Evolutionary conservation across 2,797 vertebrate genomes (phyloP).

Genomic region (Eidolon dupreanum): DNA sequence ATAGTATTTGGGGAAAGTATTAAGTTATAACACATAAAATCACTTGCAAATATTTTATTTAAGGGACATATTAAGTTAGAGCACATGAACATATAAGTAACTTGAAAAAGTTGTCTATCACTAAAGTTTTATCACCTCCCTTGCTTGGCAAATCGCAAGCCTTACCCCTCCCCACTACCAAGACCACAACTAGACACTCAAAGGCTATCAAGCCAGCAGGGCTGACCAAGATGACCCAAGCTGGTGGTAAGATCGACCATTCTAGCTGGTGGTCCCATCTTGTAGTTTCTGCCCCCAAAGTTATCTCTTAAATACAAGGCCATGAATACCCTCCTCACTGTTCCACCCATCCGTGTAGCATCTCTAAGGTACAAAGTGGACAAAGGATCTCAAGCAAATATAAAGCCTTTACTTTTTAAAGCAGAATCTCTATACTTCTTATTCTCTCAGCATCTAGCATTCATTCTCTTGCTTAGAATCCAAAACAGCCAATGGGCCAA

Average conservation of each 20-base stretch:
- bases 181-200: neutral
- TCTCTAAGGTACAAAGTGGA: neutral
- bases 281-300: neutral
- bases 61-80: neutral
- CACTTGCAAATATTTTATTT: neutral
- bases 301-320: neutral
- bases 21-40: neutral
- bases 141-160: neutral
- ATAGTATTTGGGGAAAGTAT: neutral
- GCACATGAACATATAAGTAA: neutral
- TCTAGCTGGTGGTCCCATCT: neutral
- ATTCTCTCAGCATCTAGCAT: neutral
- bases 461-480: neutral
- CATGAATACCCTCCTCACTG: neutral
- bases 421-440: neutral
- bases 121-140: neutral
- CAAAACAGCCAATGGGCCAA: neutral
- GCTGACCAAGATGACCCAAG: neutral
- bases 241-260: neutral
- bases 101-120: neutral
- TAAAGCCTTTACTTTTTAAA: neutral
- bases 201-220: neutral
- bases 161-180: neutral
- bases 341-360: neutral
- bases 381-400: neutral